These are phyloP conservation scores for Coregonus clupeaformis DNA, from an alignment of 2,113 vertebrate species.

Conservation along the genomic window DNA sequence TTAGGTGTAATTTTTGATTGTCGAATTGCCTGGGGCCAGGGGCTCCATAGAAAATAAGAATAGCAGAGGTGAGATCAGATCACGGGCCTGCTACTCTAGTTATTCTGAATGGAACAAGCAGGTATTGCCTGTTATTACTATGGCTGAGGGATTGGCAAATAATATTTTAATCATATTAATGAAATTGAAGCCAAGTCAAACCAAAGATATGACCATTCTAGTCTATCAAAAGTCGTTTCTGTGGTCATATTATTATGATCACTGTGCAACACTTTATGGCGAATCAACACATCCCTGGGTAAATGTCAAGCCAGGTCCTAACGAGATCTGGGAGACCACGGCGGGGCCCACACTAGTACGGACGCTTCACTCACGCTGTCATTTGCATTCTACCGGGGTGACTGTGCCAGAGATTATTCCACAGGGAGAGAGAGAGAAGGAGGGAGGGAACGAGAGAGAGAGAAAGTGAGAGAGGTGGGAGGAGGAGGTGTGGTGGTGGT, in stretches of 20 bases:
- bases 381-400: conserved; percentile 58
- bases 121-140: no score
- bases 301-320: conserved; percentile 55
- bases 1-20: no score
- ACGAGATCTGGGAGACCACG: conserved; percentile 11
- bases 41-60: no score
- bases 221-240: background rate
- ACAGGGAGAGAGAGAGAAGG: background rate
- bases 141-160: no score
- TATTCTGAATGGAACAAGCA: no score
- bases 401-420: conserved; percentile 17
- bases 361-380: conserved; percentile 52
- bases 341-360: conserved; percentile 25
- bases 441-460: background rate
- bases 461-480: background rate
- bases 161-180: no score
- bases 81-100: no score
- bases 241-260: conserved; percentile 45
- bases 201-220: background rate
- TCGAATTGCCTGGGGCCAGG: no score
- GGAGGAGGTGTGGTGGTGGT: background rate
- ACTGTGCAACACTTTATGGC: conserved; percentile 12
- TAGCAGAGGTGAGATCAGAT: no score
- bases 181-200: no score
- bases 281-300: conserved; percentile 17